Evolutionary conservation across 2,113 vertebrate species (phyloP), one percentile per base, ranked within the genome.

Genomic region (Tragelaphus scriptus): DNA sequence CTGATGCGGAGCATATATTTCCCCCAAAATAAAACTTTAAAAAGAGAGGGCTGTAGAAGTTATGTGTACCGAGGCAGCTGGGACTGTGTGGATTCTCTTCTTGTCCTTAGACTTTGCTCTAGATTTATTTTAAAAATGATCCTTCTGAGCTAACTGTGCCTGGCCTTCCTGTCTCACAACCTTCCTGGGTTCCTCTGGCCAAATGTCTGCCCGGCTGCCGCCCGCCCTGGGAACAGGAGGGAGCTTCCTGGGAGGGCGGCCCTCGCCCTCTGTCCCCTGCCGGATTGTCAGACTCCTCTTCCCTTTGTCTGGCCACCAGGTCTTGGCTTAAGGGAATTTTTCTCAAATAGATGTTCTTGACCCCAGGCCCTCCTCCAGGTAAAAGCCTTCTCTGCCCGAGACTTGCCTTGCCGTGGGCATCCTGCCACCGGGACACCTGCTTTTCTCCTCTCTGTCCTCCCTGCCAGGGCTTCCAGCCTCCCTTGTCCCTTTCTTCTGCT

Each of bases 401-500:
- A 17, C 17, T n/a, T 55, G 47, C 80, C 80, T 82, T 7, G 1
- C 40, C 19, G 1, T 11, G 47, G 53, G 40, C 14, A n/a, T 16
- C 3, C 21, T 44, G 56, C 30, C 5, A 0, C 49, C 5, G 9
- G 28, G 30, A 53, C 13, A 13, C 55, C 55, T 10, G 8, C 14
- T 56, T 17, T 7, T 8, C 40, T 21, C 16, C 7, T 7, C 26
- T 51, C 16, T 14, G 21, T 36, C 14, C 32, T 17, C 14, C 9
- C 30, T 21, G n/a, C 32, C 23, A 11, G 6, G 6, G 4, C 11
- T 2, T 49, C 17, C 28, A 32, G 17, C 17, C 11, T 32, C 28
- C 26, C 2, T 32, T 28, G 1, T 49, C 5, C 26, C 21, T 49
- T 61, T 10, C 19, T 49, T 5, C 55, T 1, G 5, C 5, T 32